Evolutionary conservation across 2,797 vertebrate genomes (phyloP).

Genomic region (Enteromius viviparus): DNA sequence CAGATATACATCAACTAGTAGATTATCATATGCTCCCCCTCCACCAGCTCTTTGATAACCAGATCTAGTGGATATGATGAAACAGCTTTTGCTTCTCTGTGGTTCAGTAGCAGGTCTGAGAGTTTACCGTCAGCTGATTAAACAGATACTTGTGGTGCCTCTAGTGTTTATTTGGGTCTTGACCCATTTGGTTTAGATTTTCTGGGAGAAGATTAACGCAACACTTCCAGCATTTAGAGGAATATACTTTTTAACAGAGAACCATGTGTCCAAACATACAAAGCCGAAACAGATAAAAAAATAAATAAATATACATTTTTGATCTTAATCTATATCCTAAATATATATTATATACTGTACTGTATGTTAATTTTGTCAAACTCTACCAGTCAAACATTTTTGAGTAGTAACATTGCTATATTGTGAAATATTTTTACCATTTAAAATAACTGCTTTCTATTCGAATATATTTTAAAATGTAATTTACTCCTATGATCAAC

Average conservation of each 20-base stretch:
- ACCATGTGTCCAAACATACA: background rate
- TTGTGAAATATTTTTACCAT: background rate
- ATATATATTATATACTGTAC: background rate
- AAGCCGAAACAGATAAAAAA: background rate
- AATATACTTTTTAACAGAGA: background rate
- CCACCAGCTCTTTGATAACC: background rate
- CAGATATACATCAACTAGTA: background rate
- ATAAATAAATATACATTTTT: background rate
- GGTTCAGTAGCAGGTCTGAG: background rate
- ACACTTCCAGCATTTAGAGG: constrained; percentile 9
- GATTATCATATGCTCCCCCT: background rate
- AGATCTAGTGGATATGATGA: constrained; percentile 3
- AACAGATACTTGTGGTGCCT: background rate
- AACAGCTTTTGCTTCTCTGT: constrained; percentile 12
- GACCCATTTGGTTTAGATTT: constrained; percentile 48
- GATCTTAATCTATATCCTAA: background rate
- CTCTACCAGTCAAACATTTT: background rate
- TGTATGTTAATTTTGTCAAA: background rate
- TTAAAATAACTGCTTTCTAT: background rate
- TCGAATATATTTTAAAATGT: background rate
- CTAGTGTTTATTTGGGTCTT: constrained; percentile 33
- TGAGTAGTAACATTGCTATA: background rate
- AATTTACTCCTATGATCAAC: background rate
- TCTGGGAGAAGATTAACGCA: background rate
- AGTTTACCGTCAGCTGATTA: constrained; percentile 3